Evolutionary conservation across 2,888 invertebrate genomes (phyloP), one percentile per base, ranked within the genome.

Genomic region (Hypolimnas misippus): DNA sequence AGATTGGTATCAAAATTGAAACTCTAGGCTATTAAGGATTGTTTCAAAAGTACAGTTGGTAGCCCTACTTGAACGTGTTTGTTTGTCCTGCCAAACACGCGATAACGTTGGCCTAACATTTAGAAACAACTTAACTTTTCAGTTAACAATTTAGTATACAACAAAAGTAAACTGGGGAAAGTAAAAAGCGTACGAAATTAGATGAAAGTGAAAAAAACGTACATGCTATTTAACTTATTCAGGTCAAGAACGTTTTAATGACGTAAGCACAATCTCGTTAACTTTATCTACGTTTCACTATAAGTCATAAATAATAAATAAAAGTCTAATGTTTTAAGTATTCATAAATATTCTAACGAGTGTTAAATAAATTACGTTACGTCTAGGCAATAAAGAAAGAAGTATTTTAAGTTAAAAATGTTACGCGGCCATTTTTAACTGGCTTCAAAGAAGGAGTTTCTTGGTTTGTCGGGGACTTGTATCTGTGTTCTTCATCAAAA

Each of bases 111-210:
- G 1, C n/a, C 8, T 29, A 19, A 29, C 29, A 29, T 46, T 46
- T 21, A 8, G 14, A 29, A 29, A 29, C 3, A 49, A 12, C 16
- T 5, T 25, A 46, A 21, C 7, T 16, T 21, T 46, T 16, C 10
- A 42, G 42, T 33, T 35, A 53, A 35, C 2, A 42, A 31, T 46
- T 53, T 38, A 25, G 1, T 33, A 35, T 14, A 59, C 21, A 46
- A 44, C 19, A 52, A 58, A 8, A 2, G 14, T 29, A 8, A 35
- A 19, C 6, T 38, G 52, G 59, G 46, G 59, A 60, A 60, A 60
- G 59, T 60, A 60, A 60, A 53, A 46, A 53, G 53, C 53, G 59
- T 60, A 53, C 53, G 52, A 60, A 60, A 49, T 60, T 35, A 46
- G 53, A 46, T 44, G 53, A 60, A 54, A 60, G 49, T 29, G 49